Percentiles rank a stretch among this genome's conserved stretches.
Conservation (phyloP, 2,113 vertebrate genomes). For the Circaetus gallicus region DNA sequence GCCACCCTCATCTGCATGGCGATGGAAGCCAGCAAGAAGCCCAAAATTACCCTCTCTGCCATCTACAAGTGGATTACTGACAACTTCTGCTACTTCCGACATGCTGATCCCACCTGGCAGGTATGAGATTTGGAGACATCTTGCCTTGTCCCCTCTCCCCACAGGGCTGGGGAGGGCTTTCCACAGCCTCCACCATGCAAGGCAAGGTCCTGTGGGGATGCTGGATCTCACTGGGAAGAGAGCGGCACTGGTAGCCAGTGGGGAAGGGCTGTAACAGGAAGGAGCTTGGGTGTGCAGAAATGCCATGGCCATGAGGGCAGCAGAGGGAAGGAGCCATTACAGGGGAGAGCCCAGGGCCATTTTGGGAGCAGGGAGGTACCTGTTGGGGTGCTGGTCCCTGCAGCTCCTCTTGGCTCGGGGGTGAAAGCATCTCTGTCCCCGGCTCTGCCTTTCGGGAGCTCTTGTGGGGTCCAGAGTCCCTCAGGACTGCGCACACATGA, state of each 20-base stretch:
- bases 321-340: neutral
- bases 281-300: neutral
- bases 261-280: neutral
- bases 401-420: neutral
- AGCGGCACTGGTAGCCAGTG: rapidly evolving
- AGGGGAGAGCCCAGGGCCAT: neutral
- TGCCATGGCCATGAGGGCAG: rapidly evolving
- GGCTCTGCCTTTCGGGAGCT: neutral
- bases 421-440: neutral
- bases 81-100: constrained; percentile 95
- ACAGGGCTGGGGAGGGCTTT: neutral
- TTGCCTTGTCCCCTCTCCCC: neutral
- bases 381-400: rapidly evolving
- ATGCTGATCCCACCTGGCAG: constrained; percentile 96
- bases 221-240: neutral
- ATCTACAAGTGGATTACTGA: constrained; percentile 98
- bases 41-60: constrained; percentile 90
- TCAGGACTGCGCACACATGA: rapidly evolving
- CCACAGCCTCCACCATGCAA: neutral
- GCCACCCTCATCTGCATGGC: constrained; percentile 97
- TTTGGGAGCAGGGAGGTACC: neutral
- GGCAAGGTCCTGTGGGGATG: neutral
- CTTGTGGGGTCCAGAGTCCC: rapidly evolving
- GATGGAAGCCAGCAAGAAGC: constrained; percentile 90
- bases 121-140: constrained; percentile 55